Percentiles rank a stretch among this genome's conserved stretches.
Conservation (phyloP, 2,113 vertebrate species). For the Pelodiscus sinensis region DNA sequence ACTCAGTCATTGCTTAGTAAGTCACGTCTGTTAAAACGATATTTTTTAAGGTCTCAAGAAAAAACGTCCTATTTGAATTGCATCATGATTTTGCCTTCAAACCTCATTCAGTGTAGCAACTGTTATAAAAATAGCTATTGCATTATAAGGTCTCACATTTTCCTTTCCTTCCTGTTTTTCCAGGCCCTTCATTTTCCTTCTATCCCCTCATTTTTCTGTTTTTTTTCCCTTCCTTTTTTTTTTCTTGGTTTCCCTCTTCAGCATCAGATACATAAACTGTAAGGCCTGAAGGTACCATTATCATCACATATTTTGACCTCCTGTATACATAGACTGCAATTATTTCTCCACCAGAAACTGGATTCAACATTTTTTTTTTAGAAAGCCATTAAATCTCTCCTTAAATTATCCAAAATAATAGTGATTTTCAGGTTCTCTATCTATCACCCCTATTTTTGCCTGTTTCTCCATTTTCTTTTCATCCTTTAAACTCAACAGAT, state of each 20-base stretch:
- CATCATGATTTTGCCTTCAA: background rate
- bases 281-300: background rate
- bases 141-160: background rate
- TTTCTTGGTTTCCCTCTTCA: background rate
- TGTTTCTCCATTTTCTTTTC: background rate
- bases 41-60: background rate
- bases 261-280: background rate
- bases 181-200: too few species aligned
- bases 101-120: background rate
- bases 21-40: background rate
- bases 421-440: background rate
- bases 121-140: background rate
- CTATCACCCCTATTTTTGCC: background rate
- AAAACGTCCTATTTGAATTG: background rate
- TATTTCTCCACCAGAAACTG: background rate
- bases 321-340: background rate
- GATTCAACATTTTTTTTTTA: background rate
- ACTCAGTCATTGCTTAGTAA: background rate
- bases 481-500: background rate
- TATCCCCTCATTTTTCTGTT: background rate
- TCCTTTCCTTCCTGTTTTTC: background rate
- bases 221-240: background rate
- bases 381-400: background rate
- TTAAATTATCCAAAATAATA: background rate
- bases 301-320: background rate